Conservation (phyloP, 2,888 invertebrate genomes). For the Cyrtodaria siliqua region DNA sequence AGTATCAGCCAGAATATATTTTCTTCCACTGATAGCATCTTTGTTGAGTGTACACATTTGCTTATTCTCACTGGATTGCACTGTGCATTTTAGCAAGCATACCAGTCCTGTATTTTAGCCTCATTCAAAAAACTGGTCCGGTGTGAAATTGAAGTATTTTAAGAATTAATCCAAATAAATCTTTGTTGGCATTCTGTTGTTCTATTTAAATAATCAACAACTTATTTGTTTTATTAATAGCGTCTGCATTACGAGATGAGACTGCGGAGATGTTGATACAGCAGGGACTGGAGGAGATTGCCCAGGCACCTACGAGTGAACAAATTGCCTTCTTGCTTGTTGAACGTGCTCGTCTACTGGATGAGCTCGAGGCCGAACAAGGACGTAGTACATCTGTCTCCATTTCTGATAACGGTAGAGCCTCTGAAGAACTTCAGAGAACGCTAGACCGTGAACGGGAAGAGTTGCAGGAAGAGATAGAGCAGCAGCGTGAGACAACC, state of each 20-base stretch:
- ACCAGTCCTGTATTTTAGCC: too few relatives aligned
- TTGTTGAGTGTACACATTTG: too few relatives aligned
- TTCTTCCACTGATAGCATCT: too few relatives aligned
- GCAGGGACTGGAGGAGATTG: conserved; percentile 86
- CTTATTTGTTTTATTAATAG: conserved; percentile 31
- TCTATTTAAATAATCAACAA: too few relatives aligned
- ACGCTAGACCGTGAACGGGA: conserved; percentile 84
- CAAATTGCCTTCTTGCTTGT: conserved; percentile 87
- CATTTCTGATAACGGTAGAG: conserved; percentile 56
- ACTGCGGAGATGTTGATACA: conserved; percentile 85
- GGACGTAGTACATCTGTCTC: conserved; percentile 54
- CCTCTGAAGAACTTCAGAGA: conserved; percentile 75
- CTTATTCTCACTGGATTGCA: too few relatives aligned
- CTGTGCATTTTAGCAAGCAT: too few relatives aligned
- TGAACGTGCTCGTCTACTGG: conserved; percentile 86
- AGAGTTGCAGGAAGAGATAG: conserved; percentile 85
- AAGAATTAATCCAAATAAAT: too few relatives aligned
- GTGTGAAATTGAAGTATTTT: too few relatives aligned
- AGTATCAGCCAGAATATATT: too few relatives aligned
- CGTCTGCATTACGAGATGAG: conserved; percentile 75
- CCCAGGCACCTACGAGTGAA: conserved; percentile 85
- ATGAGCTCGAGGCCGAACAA: conserved; percentile 86
- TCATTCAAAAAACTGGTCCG: too few relatives aligned
- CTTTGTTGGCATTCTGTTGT: too few relatives aligned
- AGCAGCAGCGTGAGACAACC: conserved; percentile 81